Base-by-base conservation (phyloP, 2,113 vertebrate genomes). In the Gila orcuttii region DNA sequence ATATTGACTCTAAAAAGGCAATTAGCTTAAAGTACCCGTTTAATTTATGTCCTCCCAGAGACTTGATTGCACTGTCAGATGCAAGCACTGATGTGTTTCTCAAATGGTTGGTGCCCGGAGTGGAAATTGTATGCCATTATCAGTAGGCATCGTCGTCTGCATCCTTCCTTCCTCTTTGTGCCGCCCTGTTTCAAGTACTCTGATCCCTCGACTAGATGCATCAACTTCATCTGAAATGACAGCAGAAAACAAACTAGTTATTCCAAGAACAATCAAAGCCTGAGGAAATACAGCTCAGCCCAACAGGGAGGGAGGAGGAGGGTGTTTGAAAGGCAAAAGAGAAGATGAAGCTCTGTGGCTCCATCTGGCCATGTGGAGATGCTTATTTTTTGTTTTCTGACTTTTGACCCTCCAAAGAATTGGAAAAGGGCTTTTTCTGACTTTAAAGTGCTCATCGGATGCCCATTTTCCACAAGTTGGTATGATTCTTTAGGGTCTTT, bases 151-250 rank as follows among this genome's bases (percentile, higher is more conserved):
- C 45, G 19, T 47, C 2, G 2, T 59, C 45, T 36, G 7, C 42
- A 4, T 33, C 47, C 60, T 85, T 85, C 71, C 73, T 82, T 82
- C 79, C 79, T 82, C 31, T n/a, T 42, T 39, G 57, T 66, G 23
- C 17, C 71, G 17, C 57, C 77, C 71, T 25, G 64, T 31, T 55
- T 79, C 33, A 9, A 19, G 28, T 23, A 39, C 71, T 76, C n/a
- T 52, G 76, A n/a, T 28, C 75, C 45, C 62, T n/a, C 4, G 84
- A 62, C 39, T 7, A 11, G 28, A 21, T 60, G 6, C 64, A 66
- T 31, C 19, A 33, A 52, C 50, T 79, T 74, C 31, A 19, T 31
- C 31, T n/a, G 21, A 79, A 74, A 50, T 33, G 39, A 28, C 23
- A 23, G 42, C 31, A 3, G 52, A 57, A 86, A 80, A 75, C 31